A percentile compares a stretch with the other conserved stretches of the same genome.
These are phyloP conservation scores for Myrmecophaga tridactyla DNA, from an alignment of 2,113 vertebrate species.

Conservation along the genomic window DNA sequence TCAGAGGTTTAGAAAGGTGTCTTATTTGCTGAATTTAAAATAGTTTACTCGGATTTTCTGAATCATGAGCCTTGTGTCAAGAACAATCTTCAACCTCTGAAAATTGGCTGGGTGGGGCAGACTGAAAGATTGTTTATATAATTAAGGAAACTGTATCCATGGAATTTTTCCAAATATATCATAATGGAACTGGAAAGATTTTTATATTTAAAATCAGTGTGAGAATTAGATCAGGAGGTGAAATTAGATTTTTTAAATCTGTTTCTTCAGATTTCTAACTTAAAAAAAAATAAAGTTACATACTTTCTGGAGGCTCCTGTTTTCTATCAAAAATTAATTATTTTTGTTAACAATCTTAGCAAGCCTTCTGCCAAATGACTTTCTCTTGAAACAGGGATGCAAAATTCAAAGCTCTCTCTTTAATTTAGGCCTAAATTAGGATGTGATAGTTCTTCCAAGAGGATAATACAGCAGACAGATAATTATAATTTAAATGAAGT, in stretches of 20 bases:
- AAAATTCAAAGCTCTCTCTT: background rate
- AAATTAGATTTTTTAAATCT: background rate
- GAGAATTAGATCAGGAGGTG: background rate
- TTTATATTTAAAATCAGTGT: slow-evolving; percentile 1
- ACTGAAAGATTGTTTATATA: background rate
- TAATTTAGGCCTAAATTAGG: background rate
- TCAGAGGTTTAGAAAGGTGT: background rate
- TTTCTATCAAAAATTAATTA: background rate
- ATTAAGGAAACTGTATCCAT: background rate
- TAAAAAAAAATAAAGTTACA: background rate
- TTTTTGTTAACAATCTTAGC: background rate
- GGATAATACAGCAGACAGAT: background rate
- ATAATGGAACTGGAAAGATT: background rate
- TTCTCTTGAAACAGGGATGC: background rate
- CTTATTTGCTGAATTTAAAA: background rate
- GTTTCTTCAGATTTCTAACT: background rate
- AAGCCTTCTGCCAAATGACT: background rate
- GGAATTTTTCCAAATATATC: background rate
- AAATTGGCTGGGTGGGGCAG: background rate
- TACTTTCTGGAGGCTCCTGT: background rate
- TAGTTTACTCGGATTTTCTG: slow-evolving; percentile 12
- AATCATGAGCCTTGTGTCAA: background rate
- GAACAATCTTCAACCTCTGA: background rate
- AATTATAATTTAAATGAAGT: slow-evolving; percentile 16
- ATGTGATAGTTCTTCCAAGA: background rate